Conservation (phyloP, 64 coral and sea anemone species). For the Trachythela sp. region DNA sequence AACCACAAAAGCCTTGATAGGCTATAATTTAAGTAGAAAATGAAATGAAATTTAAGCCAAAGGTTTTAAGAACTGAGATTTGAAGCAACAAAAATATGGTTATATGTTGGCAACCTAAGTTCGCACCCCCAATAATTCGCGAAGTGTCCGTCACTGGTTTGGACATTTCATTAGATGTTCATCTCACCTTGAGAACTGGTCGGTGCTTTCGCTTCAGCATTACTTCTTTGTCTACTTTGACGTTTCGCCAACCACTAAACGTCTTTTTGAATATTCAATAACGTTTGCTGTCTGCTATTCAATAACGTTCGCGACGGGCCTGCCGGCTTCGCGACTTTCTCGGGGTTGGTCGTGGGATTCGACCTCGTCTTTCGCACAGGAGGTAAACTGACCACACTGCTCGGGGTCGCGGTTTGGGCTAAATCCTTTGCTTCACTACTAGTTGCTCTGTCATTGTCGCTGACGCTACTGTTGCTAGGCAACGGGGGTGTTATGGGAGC, state of each 20-base stretch:
- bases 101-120: too few relatives aligned
- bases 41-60: too few relatives aligned
- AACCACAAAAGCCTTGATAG: too few relatives aligned
- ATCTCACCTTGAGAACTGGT: too few relatives aligned
- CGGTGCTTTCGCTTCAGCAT: too few relatives aligned
- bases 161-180: too few relatives aligned
- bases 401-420: not conserved
- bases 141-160: too few relatives aligned
- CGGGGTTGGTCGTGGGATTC: conserved; percentile 2
- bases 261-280: conserved; percentile 11
- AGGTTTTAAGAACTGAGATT: too few relatives aligned
- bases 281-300: not conserved
- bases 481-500: not conserved
- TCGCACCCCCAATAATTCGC: too few relatives aligned
- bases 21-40: too few relatives aligned
- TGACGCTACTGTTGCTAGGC: not conserved
- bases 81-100: too few relatives aligned
- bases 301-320: not conserved
- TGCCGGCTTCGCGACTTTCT: not conserved
- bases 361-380: not conserved
- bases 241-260: conserved; percentile 2
- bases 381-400: not conserved
- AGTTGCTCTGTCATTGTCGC: not conserved
- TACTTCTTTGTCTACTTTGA: not conserved
- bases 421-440: not conserved